A percentile compares a stretch with the other conserved stretches of the same genome.
Conservation (phyloP, 2,888 invertebrate species). For the Congeria kusceri region DNA sequence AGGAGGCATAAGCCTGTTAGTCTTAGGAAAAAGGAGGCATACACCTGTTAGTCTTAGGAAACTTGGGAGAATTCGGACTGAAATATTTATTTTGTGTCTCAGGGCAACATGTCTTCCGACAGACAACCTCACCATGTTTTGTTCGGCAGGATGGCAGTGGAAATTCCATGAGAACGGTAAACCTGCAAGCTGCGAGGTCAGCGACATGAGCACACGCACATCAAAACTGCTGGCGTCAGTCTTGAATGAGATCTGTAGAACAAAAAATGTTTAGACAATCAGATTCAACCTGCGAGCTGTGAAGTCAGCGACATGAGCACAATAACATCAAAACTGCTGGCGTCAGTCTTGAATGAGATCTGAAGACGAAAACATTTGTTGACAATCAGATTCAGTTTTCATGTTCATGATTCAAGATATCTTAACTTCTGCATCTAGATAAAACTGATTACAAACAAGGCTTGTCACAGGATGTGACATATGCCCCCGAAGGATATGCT, state of each 20-base stretch:
- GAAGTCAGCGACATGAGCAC: constrained; percentile 73
- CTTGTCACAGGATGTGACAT: too few species aligned
- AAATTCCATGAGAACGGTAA: constrained; percentile 81
- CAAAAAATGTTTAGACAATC: background rate
- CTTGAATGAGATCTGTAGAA: constrained; percentile 36
- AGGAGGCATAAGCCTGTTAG: too few species aligned
- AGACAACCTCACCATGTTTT: constrained; percentile 70
- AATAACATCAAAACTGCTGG: constrained; percentile 36
- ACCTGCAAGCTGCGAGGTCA: constrained; percentile 78
- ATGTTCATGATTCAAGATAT: too few species aligned
- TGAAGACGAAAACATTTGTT: background rate
- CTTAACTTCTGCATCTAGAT: too few species aligned
- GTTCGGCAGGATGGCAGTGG: constrained; percentile 67
- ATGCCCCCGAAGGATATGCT: too few species aligned
- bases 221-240: constrained; percentile 34
- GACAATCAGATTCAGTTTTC: too few species aligned
- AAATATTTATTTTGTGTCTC: too few species aligned
- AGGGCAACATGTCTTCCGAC: too few species aligned
- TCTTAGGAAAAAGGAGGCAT: too few species aligned
- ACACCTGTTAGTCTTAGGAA: too few species aligned
- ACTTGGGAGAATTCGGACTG: too few species aligned
- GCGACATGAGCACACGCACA: constrained; percentile 60
- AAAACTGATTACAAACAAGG: too few species aligned
- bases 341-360: constrained; percentile 27
- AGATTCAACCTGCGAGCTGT: constrained; percentile 71